Base-by-base conservation (phyloP, 2,888 invertebrate genomes). In the Melanargia galathea region DNA sequence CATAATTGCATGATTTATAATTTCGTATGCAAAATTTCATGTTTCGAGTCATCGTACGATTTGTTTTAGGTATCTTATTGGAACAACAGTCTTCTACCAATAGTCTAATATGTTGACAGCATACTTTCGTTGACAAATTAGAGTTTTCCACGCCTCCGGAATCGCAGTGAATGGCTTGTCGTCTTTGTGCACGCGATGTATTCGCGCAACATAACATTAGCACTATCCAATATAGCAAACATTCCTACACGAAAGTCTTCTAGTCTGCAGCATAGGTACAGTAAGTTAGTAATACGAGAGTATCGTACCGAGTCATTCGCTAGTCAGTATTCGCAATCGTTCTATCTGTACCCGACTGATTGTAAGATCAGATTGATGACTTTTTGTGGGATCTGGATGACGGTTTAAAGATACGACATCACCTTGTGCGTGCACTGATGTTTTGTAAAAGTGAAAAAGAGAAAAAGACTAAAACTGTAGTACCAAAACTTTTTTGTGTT, bases 391-490 rank as follows among this genome's bases (percentile, higher is more conserved):
- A 18, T 16, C 38, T 16, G 16, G 16, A 7, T 40, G 10, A 16
- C 4, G 38, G 13, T 4, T n/a, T 16, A 40, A 7, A 13, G 20
- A n/a, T 48, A 7, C n/a, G 24, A 48, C 46, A 13, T 48, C 45
- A 52, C 60, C 20, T 52, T 24, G 63, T 52, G 62, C 24, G 54
- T 61, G 30, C 43, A 66, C 64, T 1, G 4, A 11, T 45, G 22
- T 4, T 22, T 45, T 24, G 6, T 6, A 7, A 48, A 43, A 43
- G 16, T 43, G 16, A 8, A 8, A 18, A 6, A 16, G n/a, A 6
- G n/a, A 6, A 40, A 40, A 43, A 8, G 13, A 38, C n/a, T n/a
- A n/a, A n/a, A 38, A n/a, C 38, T 38, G n/a, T 38, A 4, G n/a
- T 2, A 16, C 16, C 8, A 7, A 6, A 16, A 8, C n/a, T n/a